Evolutionary conservation across 2,113 vertebrate species (phyloP), one percentile per base, ranked within the genome.

Genomic region (Protomyctophum bolini): DNA sequence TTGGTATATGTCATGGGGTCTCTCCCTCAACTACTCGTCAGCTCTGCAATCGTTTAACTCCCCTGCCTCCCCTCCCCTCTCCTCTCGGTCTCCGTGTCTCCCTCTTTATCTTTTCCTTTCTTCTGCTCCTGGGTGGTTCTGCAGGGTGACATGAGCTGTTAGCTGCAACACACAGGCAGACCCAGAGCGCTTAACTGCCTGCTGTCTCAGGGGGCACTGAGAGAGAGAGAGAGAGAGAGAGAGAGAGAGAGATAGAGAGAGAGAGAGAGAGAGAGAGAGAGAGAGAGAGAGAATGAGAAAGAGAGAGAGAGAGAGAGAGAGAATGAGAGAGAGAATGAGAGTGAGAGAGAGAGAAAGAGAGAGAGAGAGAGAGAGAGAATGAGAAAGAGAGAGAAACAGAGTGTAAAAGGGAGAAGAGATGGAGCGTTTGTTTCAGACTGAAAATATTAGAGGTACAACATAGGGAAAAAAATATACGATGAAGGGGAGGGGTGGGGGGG

Each of bases 91-190:
- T 70, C 29, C 12, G 28, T 82, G 58, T 75, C 15, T 41, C 49
- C 12, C 83, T 87, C 86, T 89, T 80, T 86, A 84, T 85, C 85
- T 85, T 81, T 81, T 63, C 82, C 79, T 88, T 88, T 87, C 73
- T 89, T 87, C 80, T 88, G 66, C 90, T 92, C 82, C 83, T 91
- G 91, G 91, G 91, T 92, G 91, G 90, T 80, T 88, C 71, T 2
- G 70, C 64, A 67, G 85, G 79, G 78, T 86, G 87, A 90, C 85
- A 87, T 66, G 79, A 87, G 81, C 80, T 74, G 77, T 80, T 77
- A 77, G 86, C 74, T 79, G 80, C 72, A 33, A 33, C 33, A 72
- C 73, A 76, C 79, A 86, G 77, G 81, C 84, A 74, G 74, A 62
- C 70, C 73, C 67, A 63, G 54, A 81, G 68, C 61, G 81, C 68